A percentile compares a stretch with the other conserved stretches of the same genome.
These are phyloP conservation scores for Acomys russatus DNA, from an alignment of 2,797 vertebrate species.

Conservation along the genomic window DNA sequence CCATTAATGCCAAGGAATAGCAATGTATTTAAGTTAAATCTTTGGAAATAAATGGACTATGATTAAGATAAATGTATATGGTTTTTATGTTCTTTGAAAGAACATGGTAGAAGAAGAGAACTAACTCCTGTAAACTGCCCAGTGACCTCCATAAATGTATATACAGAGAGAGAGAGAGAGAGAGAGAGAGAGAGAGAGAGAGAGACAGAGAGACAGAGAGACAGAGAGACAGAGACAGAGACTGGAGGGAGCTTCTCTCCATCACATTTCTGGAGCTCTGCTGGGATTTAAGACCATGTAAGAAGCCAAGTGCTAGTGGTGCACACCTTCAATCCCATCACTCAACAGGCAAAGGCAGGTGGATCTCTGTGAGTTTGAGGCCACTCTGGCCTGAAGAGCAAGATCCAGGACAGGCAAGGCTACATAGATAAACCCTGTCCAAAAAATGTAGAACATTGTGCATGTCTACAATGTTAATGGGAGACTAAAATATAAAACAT, in stretches of 20 bases:
- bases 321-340: no score
- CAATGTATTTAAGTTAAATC: neutral
- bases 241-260: no score
- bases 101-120: neutral
- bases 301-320: no score
- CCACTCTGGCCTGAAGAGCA: neutral
- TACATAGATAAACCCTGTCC: neutral
- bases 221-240: no score
- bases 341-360: no score
- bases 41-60: neutral
- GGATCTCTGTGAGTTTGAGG: no score
- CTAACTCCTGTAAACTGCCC: neutral
- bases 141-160: neutral
- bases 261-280: no score
- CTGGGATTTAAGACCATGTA: no score
- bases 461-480: neutral
- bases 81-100: neutral
- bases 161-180: no score
- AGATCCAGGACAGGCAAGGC: neutral
- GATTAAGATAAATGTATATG: neutral
- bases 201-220: no score
- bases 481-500: neutral
- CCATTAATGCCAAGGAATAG: neutral
- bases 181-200: no score
- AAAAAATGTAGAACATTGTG: neutral